Conservation (phyloP, 2,888 invertebrate genomes). For the Dryobotodes eremita region DNA sequence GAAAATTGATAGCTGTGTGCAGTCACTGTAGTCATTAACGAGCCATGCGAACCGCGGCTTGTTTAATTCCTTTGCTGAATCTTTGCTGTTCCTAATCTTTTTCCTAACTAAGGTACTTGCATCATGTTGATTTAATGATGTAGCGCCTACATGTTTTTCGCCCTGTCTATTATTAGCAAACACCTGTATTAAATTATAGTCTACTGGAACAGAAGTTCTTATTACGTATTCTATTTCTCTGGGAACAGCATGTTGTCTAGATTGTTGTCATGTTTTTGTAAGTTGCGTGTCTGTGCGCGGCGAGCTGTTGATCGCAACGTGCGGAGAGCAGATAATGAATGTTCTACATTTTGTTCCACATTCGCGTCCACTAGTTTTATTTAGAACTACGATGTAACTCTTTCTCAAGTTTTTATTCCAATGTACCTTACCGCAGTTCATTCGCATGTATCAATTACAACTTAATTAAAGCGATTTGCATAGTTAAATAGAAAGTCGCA, state of each 20-base stretch:
- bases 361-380: constrained; percentile 62
- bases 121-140: constrained; percentile 22
- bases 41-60: constrained; percentile 67
- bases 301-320: constrained; percentile 71
- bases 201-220: constrained; percentile 63
- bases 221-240: constrained; percentile 72
- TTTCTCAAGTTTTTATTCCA: constrained; percentile 45
- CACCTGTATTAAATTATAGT: constrained; percentile 55
- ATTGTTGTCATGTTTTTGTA: constrained; percentile 76
- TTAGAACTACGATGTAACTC: constrained; percentile 40
- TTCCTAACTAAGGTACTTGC: background rate
- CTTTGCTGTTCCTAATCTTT: constrained; percentile 56
- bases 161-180: constrained; percentile 47
- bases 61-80: constrained; percentile 66
- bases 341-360: constrained; percentile 64
- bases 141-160: constrained; percentile 26
- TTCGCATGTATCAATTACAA: constrained; percentile 60
- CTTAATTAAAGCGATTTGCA: constrained; percentile 65
- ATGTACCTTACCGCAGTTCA: constrained; percentile 34
- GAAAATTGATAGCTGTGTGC: constrained; percentile 83
- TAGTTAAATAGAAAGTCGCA: constrained; percentile 66
- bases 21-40: constrained; percentile 79
- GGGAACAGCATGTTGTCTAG: constrained; percentile 73
- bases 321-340: constrained; percentile 67
- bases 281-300: constrained; percentile 70